These are phyloP conservation scores for Caligus rogercresseyi DNA, from an alignment of 1,140 invertebrate species.

Conservation along the genomic window DNA sequence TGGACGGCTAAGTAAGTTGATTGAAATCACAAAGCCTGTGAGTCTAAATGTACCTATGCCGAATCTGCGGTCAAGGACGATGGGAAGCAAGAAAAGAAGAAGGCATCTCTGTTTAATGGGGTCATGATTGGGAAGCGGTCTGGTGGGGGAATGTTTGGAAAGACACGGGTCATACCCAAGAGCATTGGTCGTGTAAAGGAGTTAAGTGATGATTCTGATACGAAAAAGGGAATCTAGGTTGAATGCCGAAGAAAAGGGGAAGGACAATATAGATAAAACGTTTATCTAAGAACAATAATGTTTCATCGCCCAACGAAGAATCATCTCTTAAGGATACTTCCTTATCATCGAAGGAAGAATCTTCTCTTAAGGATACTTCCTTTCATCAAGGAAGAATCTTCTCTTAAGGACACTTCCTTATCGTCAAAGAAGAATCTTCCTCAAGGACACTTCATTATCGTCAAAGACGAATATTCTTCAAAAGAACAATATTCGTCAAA, in stretches of 20 bases:
- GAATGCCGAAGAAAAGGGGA: conserved; percentile 17
- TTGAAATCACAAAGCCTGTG: conserved; percentile 57
- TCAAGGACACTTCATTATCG: conserved; percentile 22
- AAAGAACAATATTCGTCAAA: neutral
- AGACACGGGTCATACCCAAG: conserved; percentile 14
- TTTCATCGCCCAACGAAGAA: neutral
- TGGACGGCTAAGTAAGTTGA: conserved; percentile 43
- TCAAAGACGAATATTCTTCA: neutral
- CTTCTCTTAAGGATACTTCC: conserved; percentile 22
- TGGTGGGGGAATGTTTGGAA: neutral
- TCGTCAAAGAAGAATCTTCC: neutral
- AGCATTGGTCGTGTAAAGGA: too few species aligned
- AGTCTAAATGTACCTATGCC: conserved; percentile 36
- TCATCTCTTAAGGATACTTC: conserved; percentile 23
- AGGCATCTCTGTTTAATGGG: conserved; percentile 8
- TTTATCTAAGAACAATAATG: conserved; percentile 27
- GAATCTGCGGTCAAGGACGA: conserved; percentile 17
- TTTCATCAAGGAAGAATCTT: neutral
- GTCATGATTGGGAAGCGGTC: conserved; percentile 16
- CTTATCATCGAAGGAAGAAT: neutral
- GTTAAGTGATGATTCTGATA: too few species aligned
- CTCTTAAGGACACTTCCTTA: conserved; percentile 22
- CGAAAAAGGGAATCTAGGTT: conserved; percentile 20
- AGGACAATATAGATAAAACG: conserved; percentile 23
- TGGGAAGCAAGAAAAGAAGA: conserved; percentile 2